These are phyloP conservation scores for Brienomyrus brachyistius DNA, from an alignment of 2,113 vertebrate species.

Conservation along the genomic window DNA sequence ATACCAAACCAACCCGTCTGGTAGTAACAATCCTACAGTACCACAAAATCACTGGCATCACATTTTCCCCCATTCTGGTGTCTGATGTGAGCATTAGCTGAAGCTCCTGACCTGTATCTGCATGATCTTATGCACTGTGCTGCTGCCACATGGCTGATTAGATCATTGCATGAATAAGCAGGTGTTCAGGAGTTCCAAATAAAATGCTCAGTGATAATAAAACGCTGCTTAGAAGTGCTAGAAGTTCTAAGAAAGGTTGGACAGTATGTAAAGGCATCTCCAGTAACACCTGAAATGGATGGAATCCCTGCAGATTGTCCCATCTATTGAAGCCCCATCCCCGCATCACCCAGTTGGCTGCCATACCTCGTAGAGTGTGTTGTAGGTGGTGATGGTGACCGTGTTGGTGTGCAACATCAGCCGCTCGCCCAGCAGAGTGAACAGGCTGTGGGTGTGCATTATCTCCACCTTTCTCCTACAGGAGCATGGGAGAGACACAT, in stretches of 20 bases:
- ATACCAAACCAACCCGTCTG: neutral
- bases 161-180: neutral
- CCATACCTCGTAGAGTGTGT: constrained; percentile 93
- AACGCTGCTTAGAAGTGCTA: neutral
- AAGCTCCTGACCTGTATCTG: neutral
- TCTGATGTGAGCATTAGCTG: neutral
- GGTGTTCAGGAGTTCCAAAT: neutral
- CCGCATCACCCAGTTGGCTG: neutral
- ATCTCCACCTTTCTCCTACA: constrained; percentile 94
- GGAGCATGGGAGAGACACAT: neutral
- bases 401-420: constrained; percentile 98
- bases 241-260: neutral
- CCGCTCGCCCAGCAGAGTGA: constrained; percentile 92
- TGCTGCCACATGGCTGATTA: neutral
- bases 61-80: neutral
- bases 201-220: neutral
- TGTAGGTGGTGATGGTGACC: constrained; percentile 94
- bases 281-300: neutral
- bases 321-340: neutral
- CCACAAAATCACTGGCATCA: neutral
- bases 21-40: neutral
- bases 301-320: neutral
- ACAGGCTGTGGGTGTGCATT: constrained; percentile 98
- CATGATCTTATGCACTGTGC: neutral
- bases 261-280: neutral